Evolutionary conservation across 2,888 invertebrate genomes (phyloP).

Genomic region (Amiota mariae): DNA sequence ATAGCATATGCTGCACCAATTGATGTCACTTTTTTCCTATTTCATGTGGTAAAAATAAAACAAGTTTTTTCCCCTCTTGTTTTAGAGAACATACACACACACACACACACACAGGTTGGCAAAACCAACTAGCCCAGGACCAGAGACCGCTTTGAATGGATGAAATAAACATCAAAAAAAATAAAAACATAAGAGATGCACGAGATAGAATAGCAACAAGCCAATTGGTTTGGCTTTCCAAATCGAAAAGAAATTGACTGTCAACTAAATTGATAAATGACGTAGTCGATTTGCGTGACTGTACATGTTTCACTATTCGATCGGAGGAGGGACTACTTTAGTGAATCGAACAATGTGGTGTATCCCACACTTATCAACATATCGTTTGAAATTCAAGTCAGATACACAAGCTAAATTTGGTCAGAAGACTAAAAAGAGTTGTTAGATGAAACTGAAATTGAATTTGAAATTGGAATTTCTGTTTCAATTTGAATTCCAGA

Average conservation of each 20-base stretch:
- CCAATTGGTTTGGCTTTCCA: slow-evolving; percentile 53
- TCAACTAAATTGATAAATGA: slow-evolving; percentile 69
- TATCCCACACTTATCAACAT: slow-evolving; percentile 7
- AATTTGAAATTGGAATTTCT: background rate
- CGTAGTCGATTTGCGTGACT: slow-evolving; percentile 55
- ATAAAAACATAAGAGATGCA: background rate
- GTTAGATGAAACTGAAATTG: background rate
- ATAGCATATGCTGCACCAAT: slow-evolving; percentile 63
- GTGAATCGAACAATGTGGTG: background rate
- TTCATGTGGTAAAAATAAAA: background rate
- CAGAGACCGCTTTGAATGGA: no score
- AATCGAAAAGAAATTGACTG: slow-evolving; percentile 69
- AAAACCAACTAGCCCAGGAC: slow-evolving; percentile 35
- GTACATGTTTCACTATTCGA: background rate
- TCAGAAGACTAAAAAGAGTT: background rate
- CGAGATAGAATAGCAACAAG: slow-evolving; percentile 40
- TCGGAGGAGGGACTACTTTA: background rate
- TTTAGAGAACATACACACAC: slow-evolving; percentile 28
- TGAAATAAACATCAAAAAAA: background rate
- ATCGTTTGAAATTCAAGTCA: slow-evolving; percentile 11
- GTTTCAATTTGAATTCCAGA: background rate
- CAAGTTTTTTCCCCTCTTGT: slow-evolving; percentile 52
- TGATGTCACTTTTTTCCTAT: slow-evolving; percentile 30
- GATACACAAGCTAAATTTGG: background rate
- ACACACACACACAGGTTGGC: slow-evolving; percentile 41